phyloP scores from a whole-genome alignment of 2,113 vertebrate genomes.

The human (Homo sapiens) region DNA sequence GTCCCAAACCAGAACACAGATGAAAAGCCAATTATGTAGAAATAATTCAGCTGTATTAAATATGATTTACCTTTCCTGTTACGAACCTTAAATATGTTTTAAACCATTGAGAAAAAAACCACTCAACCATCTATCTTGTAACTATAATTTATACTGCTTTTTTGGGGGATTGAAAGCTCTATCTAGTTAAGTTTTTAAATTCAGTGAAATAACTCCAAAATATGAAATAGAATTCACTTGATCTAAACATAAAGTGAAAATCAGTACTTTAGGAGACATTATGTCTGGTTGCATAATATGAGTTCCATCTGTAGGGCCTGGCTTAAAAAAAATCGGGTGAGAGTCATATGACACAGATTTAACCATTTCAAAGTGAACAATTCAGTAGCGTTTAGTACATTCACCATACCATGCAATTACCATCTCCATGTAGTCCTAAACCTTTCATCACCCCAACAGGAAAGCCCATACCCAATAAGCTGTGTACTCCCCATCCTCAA shows the following conservation, averaged over 20 bases:
- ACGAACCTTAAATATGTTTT: constrained; percentile 65
- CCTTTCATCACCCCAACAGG: background rate
- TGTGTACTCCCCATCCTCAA: background rate
- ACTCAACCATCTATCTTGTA: background rate
- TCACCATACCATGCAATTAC: background rate
- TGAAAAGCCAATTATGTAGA: constrained; percentile 84
- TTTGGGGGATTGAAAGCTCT: constrained; percentile 32
- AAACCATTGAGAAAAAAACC: background rate
- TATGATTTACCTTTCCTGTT: constrained; percentile 82
- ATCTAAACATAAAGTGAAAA: background rate
- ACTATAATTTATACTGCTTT: constrained; percentile 25
- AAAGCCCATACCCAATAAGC: background rate
- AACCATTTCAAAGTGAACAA: background rate
- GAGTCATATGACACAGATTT: background rate
- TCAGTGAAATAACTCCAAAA: constrained; percentile 4
- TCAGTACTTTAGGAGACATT: background rate
- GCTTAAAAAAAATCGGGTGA: background rate
- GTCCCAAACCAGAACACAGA: constrained; percentile 84
- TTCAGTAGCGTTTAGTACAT: background rate
- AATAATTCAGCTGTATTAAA: constrained; percentile 84
- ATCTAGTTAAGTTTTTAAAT: constrained; percentile 30
- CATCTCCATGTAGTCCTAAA: background rate
- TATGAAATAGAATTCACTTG: background rate
- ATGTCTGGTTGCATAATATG: constrained; percentile 31
- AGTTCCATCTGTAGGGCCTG: background rate